phyloP scores from a whole-genome alignment of 2,797 vertebrate genomes.

The Acrossocheilus wenchowensis region DNA sequence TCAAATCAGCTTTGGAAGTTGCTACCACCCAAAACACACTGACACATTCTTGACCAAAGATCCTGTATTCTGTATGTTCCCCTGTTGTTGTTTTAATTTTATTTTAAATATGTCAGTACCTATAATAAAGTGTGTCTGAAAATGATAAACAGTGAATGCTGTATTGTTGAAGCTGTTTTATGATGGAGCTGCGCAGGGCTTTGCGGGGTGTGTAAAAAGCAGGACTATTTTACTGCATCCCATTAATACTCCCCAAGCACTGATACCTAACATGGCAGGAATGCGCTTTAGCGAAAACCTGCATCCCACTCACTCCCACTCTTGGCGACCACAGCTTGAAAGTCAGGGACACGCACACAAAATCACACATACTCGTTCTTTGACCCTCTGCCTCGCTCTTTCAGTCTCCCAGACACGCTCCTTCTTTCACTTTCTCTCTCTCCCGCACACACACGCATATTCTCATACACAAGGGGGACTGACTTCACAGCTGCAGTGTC shows the following conservation, averaged over 20 bases:
- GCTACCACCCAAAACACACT: background rate
- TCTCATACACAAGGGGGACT: conserved; percentile 45
- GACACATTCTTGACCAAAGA: conserved; percentile 31
- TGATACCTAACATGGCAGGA: conserved; percentile 70
- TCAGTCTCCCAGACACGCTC: conserved; percentile 12
- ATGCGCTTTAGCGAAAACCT: conserved; percentile 70
- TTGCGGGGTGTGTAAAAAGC: conserved; percentile 55
- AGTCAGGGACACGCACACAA: conserved; percentile 47
- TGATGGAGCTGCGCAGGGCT: conserved; percentile 40
- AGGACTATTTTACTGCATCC: conserved; percentile 58
- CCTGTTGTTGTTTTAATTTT: conserved; percentile 6
- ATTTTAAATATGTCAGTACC: conserved; percentile 25
- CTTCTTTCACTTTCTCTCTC: conserved; percentile 12
- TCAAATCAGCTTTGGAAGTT: conserved; percentile 26
- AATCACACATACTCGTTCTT: conserved; percentile 40
- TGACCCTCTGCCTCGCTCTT: conserved; percentile 24
- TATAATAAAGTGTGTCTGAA: conserved; percentile 33
- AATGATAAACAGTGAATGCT: conserved; percentile 34
- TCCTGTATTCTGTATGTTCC: conserved; percentile 1
- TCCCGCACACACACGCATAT: conserved; percentile 19
- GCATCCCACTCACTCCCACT: conserved; percentile 70
- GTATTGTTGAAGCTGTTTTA: conserved; percentile 18
- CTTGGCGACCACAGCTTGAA: conserved; percentile 64
- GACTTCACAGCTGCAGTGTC: conserved; percentile 60
- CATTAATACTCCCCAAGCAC: conserved; percentile 64